Base-by-base conservation (phyloP, 53 echinoderm and acorn worm species). In the Astropecten irregularis region DNA sequence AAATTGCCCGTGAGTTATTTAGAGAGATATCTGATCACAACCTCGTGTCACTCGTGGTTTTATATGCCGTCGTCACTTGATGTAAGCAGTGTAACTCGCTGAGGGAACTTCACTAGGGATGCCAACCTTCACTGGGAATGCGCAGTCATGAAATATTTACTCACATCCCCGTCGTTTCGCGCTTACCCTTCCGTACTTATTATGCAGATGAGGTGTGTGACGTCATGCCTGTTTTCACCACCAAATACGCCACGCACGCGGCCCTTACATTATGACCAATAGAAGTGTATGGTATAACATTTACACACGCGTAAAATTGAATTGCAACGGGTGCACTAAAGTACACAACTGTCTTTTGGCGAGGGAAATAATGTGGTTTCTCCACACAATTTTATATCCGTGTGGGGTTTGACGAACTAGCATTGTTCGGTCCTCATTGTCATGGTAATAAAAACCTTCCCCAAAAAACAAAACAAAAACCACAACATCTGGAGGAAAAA, bases 41-140 rank as follows among this genome's bases (percentile, higher is more conserved):
- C 32, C 11, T 21, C 15, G 4, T 49, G 22, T 21, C 34, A 23
- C 49, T 52, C n/a, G 11, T 29, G 51, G 8, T 52, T 71, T 71
- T 71, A 71, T 71, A 71, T 35, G 36, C n/a, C 50, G 35, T 52
- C 35, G 52, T 32, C 51, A 35, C 20, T 71, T 71, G 71, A 71
- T 27, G n/a, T n/a, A n/a, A n/a, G n/a, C n/a, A n/a, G n/a, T n/a
- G n/a, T n/a, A n/a, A n/a, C n/a, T n/a, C n/a, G n/a, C n/a, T n/a
- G 53, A 22, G 20, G 23, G 50, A 49, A 34, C 71, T 71, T 71
- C 20, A 48, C 27, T 32, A 31, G 32, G n/a, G 50, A 9, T 31
- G 51, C 50, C 71, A 16, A 5, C n/a, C n/a, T n/a, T n/a, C n/a
- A n/a, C 3, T 3, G 71, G 51, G 71, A 51, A 50, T 52, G 52